Evolutionary conservation across 2,888 invertebrate genomes (phyloP).

Genomic region (Esperia sulphurella): DNA sequence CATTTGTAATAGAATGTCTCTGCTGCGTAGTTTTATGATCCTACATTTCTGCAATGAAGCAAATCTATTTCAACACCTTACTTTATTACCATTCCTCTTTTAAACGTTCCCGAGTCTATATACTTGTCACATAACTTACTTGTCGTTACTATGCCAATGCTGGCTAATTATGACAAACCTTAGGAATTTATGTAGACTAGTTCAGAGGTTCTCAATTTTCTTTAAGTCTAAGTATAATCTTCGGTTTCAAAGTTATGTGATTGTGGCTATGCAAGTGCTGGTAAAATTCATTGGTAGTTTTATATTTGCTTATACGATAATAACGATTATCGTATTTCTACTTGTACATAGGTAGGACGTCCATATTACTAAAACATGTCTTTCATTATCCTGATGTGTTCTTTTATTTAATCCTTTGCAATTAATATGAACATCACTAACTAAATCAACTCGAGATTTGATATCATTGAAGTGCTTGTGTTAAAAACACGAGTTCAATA

Average conservation of each 20-base stretch:
- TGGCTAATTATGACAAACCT: slow-evolving; percentile 7
- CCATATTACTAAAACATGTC: too few species aligned
- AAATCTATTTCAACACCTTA: slow-evolving; percentile 4
- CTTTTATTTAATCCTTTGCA: too few species aligned
- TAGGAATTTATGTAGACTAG: background rate
- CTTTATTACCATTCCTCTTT: slow-evolving; percentile 6
- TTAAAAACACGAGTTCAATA: slow-evolving; percentile 17
- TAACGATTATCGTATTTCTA: too few species aligned
- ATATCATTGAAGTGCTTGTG: too few species aligned
- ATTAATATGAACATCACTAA: background rate
- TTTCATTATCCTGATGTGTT: too few species aligned
- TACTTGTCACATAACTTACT: slow-evolving; percentile 19
- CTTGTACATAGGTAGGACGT: too few species aligned
- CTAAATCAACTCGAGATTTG: too few species aligned
- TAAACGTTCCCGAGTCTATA: slow-evolving; percentile 5
- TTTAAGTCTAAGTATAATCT: background rate
- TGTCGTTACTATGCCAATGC: slow-evolving; percentile 17
- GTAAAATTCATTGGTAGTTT: too few species aligned
- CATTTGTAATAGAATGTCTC: background rate
- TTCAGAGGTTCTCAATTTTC: background rate
- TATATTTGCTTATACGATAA: too few species aligned
- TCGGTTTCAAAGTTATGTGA: background rate
- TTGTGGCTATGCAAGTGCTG: background rate
- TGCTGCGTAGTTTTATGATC: slow-evolving; percentile 1
- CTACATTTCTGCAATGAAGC: slow-evolving; percentile 6